phyloP scores from a whole-genome alignment of 2,797 vertebrate species.

The Sphenodon punctatus region DNA sequence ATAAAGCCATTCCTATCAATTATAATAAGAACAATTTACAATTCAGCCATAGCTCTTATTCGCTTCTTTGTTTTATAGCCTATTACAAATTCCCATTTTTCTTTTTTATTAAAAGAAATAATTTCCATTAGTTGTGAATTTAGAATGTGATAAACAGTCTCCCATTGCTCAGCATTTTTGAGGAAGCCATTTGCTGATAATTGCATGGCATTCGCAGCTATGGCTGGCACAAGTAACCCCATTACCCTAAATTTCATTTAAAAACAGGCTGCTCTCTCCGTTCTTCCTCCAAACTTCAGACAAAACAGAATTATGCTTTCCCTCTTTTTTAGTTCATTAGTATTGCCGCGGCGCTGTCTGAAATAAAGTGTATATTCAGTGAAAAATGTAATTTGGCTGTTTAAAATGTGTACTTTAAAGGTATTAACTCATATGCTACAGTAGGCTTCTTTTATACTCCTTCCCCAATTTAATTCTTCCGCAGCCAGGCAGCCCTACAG shows the following conservation, averaged over 20 bases:
- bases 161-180: slow-evolving; percentile 49
- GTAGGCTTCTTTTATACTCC: neutral
- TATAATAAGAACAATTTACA: slow-evolving; percentile 21
- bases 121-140: slow-evolving; percentile 35
- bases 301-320: neutral
- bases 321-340: slow-evolving; percentile 21
- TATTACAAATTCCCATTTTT: slow-evolving; percentile 24
- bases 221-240: slow-evolving; percentile 23
- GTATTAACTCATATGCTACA: slow-evolving; percentile 3
- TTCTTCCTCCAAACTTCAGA: neutral
- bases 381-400: neutral
- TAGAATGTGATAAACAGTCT: slow-evolving; percentile 49
- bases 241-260: slow-evolving; percentile 45
- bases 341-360: neutral
- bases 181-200: slow-evolving; percentile 36
- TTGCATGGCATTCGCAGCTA: neutral
- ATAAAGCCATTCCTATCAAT: slow-evolving; percentile 28
- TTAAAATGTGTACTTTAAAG: neutral
- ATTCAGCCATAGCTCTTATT: slow-evolving; percentile 2
- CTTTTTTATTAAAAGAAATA: slow-evolving; percentile 59
- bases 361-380: neutral
- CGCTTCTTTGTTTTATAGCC: slow-evolving; percentile 3
- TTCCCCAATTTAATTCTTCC: slow-evolving; percentile 5
- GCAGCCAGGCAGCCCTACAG: slow-evolving; percentile 21
- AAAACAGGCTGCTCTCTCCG: neutral